Percentiles rank a stretch among this genome's conserved stretches.
Evolutionary conservation across 2,113 vertebrate species (phyloP).

Genomic region (Trematomus loennbergii): DNA sequence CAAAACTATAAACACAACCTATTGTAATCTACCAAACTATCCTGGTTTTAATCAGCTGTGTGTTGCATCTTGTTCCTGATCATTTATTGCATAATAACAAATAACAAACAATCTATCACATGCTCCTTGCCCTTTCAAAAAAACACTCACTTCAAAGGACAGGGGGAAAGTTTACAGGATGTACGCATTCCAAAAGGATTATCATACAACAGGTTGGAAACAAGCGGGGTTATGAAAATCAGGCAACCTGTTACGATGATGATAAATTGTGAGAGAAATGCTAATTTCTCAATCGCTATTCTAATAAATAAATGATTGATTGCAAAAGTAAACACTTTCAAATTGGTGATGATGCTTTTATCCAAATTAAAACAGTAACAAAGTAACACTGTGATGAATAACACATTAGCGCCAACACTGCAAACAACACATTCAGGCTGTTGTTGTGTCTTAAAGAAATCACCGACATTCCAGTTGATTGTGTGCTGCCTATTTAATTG

Average conservation of each 20-base stretch:
- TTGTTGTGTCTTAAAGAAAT: conserved; percentile 54
- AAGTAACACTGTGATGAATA: conserved; percentile 36
- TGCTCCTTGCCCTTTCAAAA: conserved; percentile 23
- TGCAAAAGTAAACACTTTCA: conserved; percentile 31
- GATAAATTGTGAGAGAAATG: conserved; percentile 31
- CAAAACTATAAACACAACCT: not conserved
- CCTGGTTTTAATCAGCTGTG: not conserved
- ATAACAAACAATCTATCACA: conserved; percentile 1
- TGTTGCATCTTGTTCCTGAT: conserved; percentile 1
- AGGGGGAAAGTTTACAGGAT: conserved; percentile 4
- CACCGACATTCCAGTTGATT: conserved; percentile 29
- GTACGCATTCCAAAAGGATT: conserved; percentile 18
- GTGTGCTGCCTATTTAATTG: conserved; percentile 34
- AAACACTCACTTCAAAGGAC: conserved; percentile 11
- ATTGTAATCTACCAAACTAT: not conserved
- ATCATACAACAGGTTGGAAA: conserved; percentile 29
- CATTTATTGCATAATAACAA: not conserved
- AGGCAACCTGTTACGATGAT: conserved; percentile 13
- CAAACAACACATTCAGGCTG: conserved; percentile 27
- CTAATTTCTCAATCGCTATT: conserved; percentile 43
- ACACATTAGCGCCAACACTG: conserved; percentile 24
- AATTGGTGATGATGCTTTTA: conserved; percentile 24
- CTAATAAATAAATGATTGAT: conserved; percentile 41
- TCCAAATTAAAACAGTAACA: conserved; percentile 46
- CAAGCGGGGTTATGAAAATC: conserved; percentile 17